Evolutionary conservation across 35 echinoderm and acorn worm species (phyloP).

Genomic region (Apostichopus californicus): DNA sequence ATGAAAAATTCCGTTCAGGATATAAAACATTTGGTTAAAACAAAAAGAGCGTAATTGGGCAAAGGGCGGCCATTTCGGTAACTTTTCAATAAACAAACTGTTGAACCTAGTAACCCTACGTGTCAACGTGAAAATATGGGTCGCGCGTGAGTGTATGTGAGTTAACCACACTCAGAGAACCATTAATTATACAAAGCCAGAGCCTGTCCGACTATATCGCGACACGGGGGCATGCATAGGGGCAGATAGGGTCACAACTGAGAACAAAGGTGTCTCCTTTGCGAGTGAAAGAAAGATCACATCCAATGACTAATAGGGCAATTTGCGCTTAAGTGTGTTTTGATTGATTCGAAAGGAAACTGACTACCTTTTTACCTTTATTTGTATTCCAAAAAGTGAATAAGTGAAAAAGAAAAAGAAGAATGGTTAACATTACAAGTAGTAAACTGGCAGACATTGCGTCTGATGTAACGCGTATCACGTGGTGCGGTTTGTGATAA

Average conservation of each 20-base stretch:
- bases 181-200: constrained; percentile 20
- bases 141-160: constrained; percentile 32
- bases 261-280: constrained; percentile 25
- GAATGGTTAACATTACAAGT: too few species aligned
- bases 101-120: constrained; percentile 27
- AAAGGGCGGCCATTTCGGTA: constrained; percentile 26
- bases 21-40: too few species aligned
- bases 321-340: constrained; percentile 46
- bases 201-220: neutral
- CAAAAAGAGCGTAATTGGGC: constrained; percentile 36
- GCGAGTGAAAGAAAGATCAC: neutral
- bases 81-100: constrained; percentile 52
- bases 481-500: too few species aligned
- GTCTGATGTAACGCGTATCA: too few species aligned
- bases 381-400: too few species aligned
- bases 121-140: constrained; percentile 10
- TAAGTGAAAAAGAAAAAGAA: too few species aligned
- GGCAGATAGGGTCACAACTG: neutral
- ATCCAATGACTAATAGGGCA: constrained; percentile 45
- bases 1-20: too few species aligned
- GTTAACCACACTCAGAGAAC: neutral
- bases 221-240: constrained; percentile 12
- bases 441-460: too few species aligned
- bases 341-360: constrained; percentile 7
- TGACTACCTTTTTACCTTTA: too few species aligned